Evolutionary conservation across 2,888 invertebrate species (phyloP), one percentile per base, ranked within the genome.

Genomic region (Caenorhabditis virilis): DNA sequence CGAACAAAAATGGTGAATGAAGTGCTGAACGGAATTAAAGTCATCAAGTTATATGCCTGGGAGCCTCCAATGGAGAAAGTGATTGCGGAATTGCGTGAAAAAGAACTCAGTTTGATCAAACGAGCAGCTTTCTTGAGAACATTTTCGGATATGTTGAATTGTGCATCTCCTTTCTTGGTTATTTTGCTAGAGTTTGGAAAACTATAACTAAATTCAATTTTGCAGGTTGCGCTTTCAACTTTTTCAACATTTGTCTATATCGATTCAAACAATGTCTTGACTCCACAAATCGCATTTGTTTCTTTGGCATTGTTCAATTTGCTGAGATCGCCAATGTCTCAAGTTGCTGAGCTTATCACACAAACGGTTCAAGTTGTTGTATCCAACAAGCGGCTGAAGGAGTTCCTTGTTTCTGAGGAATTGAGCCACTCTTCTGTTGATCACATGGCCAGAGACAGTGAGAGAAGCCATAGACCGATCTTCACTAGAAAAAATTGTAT

Each of bases 261-360:
- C 26, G 82, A 82, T 46, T 59, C 75, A 15, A 51, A 45, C 18
- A 82, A 82, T 48, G 72, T 82, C 18, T 61, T 82, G 6, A 82
- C 82, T 6, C 82, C 82, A 3, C 72, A 89, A 85, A 93, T 89
- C 85, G 95, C 95, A 84, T 97, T 97, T 87, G 95, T 95, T 82
- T 92, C 95, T 82, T 88, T 97, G 83, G 92, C 95, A 84, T 89
- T 95, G 85, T 94, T 97, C 89, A 95, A 97, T 88, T 93, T 95
- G 82, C 89, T 97, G 82, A 89, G 95, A 85, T 92, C 94, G 85
- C 95, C 95, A 82, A 88, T 97, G 86, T 91, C 92, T 85, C 91
- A 95, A 90, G 90, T 94, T 47, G 91, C 82, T 4, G 82, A 82
- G 51, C 61, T 82, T n/a, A 79, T 82, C 55, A 76, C 80, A 2